Evolutionary conservation across 2,888 invertebrate genomes (phyloP), one percentile per base, ranked within the genome.

Genomic region (Reticulitermes lucifugus): DNA sequence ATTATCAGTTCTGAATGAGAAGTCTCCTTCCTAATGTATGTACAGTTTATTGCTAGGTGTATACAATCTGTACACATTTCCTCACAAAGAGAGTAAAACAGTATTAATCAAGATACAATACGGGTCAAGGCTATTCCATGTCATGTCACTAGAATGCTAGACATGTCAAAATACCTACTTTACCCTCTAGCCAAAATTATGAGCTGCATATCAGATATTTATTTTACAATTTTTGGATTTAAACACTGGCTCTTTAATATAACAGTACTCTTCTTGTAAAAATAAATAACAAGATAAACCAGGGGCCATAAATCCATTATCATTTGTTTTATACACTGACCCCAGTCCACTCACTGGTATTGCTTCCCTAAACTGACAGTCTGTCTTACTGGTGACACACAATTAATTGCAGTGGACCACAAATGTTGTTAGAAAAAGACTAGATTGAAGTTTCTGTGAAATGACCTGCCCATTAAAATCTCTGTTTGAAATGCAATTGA

Each of bases 31-130:
- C 65, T 85, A 60, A 80, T 80, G 55, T 86, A 86, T 86, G 85
- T 86, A 86, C 86, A 86, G 83, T 86, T 86, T 86, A 86, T 86
- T 86, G 86, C 86, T 85, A 83, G 83, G 75, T 86, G 79, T 85
- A 85, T 83, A 85, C 85, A 85, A 55, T 77, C 83, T 86, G 86
- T 86, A 86, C 85, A 86, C 65, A 65, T 65, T 65, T 65, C 65
- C 65, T 25, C 65, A 65, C 84, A 83, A 83, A 46, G 46, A 70
- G 83, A 83, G 83, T 79, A 84, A 86, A 84, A 55, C 80, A 79
- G 85, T 79, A 82, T 77, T 75, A 70, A 21, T 55, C 35, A 73
- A 70, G 80, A 25, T 80, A 73, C 84, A 75, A 83, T 83, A 29
- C 65, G 55, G 65, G 12, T 65, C 25, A 9, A 65, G 65, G n/a